A percentile compares a stretch with the other conserved stretches of the same genome.
phyloP scores from a whole-genome alignment of 2,113 vertebrate species.

The Melospiza melodia region DNA sequence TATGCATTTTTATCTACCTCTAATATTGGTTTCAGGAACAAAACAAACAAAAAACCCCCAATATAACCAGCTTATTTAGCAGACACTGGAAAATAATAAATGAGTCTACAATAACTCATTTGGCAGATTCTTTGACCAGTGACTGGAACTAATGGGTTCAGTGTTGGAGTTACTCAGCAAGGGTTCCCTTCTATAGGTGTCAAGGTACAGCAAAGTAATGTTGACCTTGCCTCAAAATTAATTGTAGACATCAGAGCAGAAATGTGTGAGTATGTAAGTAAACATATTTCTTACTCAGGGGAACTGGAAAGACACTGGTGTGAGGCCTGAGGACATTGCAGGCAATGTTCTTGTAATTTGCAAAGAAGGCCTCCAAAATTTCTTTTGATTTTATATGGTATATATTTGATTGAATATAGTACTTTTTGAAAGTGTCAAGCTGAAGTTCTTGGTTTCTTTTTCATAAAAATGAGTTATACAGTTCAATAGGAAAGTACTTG shows the following conservation, averaged over 20 bases:
- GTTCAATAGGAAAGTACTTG: neutral
- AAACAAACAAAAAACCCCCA: neutral
- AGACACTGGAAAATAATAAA: constrained; percentile 11
- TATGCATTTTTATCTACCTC: neutral
- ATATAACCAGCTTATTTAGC: neutral
- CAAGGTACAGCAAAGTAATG: neutral
- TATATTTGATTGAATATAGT: neutral
- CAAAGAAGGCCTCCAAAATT: neutral
- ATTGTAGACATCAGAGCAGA: neutral
- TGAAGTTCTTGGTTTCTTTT: neutral
- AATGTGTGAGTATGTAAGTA: neutral
- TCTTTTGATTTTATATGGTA: neutral
- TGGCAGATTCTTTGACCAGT: neutral
- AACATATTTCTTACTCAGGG: neutral
- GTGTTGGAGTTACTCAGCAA: neutral
- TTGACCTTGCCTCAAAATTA: constrained; percentile 22
- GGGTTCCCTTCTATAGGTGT: neutral
- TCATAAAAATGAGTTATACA: neutral
- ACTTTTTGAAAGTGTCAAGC: neutral
- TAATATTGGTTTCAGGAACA: neutral
- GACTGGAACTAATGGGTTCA: constrained; percentile 1
- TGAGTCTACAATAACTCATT: neutral
- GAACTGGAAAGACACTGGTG: neutral
- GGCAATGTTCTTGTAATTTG: neutral
- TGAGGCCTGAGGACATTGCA: neutral